Percentiles rank a stretch among this genome's conserved stretches.
phyloP scores from a whole-genome alignment of 2,797 vertebrate genomes.

The Caiman crocodilus region DNA sequence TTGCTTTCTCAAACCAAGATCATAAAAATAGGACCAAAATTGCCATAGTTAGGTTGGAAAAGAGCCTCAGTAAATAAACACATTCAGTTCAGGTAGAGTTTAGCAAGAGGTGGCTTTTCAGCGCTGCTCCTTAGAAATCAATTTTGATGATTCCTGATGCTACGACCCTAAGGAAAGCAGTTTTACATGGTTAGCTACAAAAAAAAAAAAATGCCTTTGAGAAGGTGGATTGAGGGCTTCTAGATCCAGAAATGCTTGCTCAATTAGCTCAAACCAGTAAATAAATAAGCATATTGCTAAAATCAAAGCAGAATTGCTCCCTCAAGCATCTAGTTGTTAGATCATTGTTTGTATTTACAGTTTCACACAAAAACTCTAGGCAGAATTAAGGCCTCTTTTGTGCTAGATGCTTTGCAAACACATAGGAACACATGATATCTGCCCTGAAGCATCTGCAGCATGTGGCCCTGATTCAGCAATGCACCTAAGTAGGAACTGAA shows the following conservation, averaged over 20 bases:
- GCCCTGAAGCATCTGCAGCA: fast-evolving
- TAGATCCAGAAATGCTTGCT: conserved; percentile 18
- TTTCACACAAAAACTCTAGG: fast-evolving
- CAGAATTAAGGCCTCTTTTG: not conserved
- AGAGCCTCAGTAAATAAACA: not conserved
- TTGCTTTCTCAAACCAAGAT: not conserved
- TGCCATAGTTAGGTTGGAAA: not conserved
- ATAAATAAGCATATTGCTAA: not conserved
- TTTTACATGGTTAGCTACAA: not conserved
- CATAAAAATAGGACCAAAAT: not conserved
- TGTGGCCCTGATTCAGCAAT: fast-evolving
- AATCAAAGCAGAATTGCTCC: not conserved
- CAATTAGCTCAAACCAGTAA: fast-evolving
- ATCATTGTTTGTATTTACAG: not conserved
- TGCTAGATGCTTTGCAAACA: fast-evolving
- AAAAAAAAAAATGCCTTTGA: not conserved
- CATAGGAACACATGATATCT: fast-evolving
- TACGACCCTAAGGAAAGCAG: not conserved
- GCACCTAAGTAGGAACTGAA: fast-evolving
- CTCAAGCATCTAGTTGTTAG: conserved; percentile 1
- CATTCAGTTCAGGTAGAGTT: not conserved
- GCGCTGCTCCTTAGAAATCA: conserved; percentile 15
- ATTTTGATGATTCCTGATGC: fast-evolving
- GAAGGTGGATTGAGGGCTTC: conserved; percentile 31
- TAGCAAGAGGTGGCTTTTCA: fast-evolving